Conservation (phyloP, 2,113 vertebrate species). For the Semnopithecus entellus region DNA sequence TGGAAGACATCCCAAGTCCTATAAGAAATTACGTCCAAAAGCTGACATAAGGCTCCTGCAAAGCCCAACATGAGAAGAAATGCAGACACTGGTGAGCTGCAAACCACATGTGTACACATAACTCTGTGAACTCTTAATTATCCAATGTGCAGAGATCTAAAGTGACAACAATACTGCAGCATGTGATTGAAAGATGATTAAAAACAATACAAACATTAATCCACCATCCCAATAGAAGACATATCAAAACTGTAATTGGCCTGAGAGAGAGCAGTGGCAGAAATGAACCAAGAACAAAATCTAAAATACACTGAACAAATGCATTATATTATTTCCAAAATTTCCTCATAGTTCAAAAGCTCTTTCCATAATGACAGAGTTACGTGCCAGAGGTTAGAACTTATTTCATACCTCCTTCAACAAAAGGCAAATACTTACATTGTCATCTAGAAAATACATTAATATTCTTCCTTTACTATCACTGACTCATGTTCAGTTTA, state of each 20-base stretch:
- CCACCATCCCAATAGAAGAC: neutral
- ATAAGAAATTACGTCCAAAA: neutral
- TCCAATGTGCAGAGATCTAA: neutral
- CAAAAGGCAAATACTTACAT: neutral
- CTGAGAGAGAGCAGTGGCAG: neutral
- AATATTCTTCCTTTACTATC: neutral
- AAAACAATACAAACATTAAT: neutral
- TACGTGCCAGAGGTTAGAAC: neutral
- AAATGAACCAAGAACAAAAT: neutral
- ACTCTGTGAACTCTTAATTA: neutral
- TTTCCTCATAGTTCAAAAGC: neutral
- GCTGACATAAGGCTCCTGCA: neutral
- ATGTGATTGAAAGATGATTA: neutral
- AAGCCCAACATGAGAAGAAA: neutral
- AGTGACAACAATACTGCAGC: neutral
- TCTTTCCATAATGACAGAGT: neutral
- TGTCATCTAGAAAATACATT: constrained; percentile 21
- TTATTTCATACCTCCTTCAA: neutral
- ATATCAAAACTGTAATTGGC: neutral
- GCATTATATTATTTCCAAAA: neutral
- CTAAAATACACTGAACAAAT: neutral
- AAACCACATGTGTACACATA: neutral
- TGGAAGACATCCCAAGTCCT: neutral
- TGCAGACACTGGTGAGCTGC: neutral
- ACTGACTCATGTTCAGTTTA: neutral